Base-by-base conservation (phyloP, 1,140 invertebrate genomes). In the Drosophila kurseongensis region DNA sequence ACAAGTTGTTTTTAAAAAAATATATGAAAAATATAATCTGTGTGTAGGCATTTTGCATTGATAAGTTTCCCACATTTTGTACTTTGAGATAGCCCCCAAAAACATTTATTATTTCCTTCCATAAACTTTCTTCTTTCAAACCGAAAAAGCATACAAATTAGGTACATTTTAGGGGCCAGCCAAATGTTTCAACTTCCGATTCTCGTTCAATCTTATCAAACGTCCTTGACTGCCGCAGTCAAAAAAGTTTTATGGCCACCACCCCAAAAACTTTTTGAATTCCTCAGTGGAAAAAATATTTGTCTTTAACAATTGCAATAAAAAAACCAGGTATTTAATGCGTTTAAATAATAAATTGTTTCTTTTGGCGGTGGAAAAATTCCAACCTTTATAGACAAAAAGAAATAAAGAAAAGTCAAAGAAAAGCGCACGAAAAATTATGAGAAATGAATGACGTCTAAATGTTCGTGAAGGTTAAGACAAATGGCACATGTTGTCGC, bases 391-490 rank as follows among this genome's bases (percentile, higher is more conserved):
- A 62, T n/a, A 57, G 23, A 18, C 42, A 38, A 72, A 36, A 41
- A 47, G 27, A 55, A 32, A 68, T 42, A 10, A 7, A 41, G 55
- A 69, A 44, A 18, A 72, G 27, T 45, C 63, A 48, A 58, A 45
- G 41, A 74, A 73, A 83, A 84, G 79, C 76, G 66, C 66, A 54
- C 51, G 57, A 60, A 32, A 89, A 82, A 81, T 83, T 85, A 90
- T 80, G 81, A 85, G 67, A 90, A 73, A 91, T 88, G 88, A 80
- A 88, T 90, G 88, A 90, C 88, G 88, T 90, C 88, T 80, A 84
- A 86, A 90, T 86, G 80, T 57, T 75, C 73, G 72, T 81, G 82
- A 90, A 90, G 88, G 88, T 91, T 86, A 90, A 83, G 80, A 90
- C 77, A 86, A 90, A 90, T 86, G 79, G 76, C 76, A 66, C 73